Evolutionary conservation across 2,113 vertebrate genomes (phyloP).

Genomic region (Petroica traversi): DNA sequence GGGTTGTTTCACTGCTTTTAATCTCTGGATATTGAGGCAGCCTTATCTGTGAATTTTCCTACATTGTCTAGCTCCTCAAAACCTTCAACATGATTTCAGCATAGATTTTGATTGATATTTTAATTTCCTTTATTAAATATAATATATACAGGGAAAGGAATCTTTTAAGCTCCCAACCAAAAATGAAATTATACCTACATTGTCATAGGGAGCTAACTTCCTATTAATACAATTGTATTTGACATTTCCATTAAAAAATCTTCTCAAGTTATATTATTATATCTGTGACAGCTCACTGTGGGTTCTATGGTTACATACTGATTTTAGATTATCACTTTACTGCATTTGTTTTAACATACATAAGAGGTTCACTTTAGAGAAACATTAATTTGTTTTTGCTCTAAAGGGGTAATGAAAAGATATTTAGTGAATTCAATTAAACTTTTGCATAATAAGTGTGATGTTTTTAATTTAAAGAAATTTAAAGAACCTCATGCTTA

Average conservation of each 20-base stretch:
- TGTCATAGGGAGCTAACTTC: neutral
- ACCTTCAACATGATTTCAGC: slow-evolving; percentile 1
- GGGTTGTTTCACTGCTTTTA: slow-evolving; percentile 3
- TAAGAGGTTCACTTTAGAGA: neutral
- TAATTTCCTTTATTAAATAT: slow-evolving; percentile 19
- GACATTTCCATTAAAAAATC: slow-evolving; percentile 44
- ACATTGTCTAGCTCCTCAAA: neutral
- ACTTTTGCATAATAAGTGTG: neutral
- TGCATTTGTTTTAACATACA: neutral
- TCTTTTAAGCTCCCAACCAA: neutral
- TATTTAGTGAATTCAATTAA: neutral
- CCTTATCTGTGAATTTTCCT: neutral
- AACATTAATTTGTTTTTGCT: neutral
- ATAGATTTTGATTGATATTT: slow-evolving; percentile 27
- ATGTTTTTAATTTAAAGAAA: neutral
- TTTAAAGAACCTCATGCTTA: neutral
- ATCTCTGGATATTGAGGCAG: neutral
- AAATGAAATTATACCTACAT: neutral
- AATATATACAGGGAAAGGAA: neutral
- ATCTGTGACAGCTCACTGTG: neutral
- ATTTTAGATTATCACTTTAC: neutral
- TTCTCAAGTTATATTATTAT: neutral
- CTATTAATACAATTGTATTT: slow-evolving; percentile 34
- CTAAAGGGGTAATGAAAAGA: neutral
- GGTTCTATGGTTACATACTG: neutral